These are phyloP conservation scores for Pristionchus japonicus DNA, from an alignment of 2,888 invertebrate species.

Conservation along the genomic window DNA sequence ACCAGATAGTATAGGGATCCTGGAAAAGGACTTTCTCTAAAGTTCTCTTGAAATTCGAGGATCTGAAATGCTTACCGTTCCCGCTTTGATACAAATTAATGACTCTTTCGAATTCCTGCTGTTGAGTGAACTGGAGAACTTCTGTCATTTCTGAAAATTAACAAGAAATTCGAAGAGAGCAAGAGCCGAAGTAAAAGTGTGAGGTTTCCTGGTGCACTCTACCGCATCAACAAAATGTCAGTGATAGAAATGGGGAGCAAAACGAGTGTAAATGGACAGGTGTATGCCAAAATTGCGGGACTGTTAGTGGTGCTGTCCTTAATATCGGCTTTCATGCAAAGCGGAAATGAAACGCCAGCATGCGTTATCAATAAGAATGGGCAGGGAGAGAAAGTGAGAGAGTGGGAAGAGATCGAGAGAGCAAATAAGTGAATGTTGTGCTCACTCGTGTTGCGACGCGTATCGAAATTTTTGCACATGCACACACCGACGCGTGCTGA, in stretches of 20 bases:
- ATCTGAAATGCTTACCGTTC: neutral
- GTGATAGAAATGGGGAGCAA: no score
- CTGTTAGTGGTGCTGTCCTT: no score
- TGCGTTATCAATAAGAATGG: neutral
- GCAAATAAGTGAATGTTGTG: neutral
- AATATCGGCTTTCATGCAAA: neutral
- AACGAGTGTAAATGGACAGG: no score
- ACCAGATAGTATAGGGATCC: neutral
- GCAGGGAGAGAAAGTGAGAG: neutral
- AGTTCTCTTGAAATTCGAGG: neutral
- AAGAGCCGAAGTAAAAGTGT: neutral
- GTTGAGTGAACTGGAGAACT: neutral
- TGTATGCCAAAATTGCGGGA: no score
- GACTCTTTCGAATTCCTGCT: neutral
- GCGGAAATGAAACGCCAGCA: neutral
- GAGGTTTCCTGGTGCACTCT: neutral
- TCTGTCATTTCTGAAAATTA: neutral
- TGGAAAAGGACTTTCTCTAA: no score
- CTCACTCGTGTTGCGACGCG: neutral
- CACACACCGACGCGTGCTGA: neutral
- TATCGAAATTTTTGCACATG: neutral
- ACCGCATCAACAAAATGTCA: no score
- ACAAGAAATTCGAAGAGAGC: neutral
- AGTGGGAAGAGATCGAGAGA: neutral
- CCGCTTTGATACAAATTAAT: neutral